These are phyloP conservation scores for Arion vulgaris DNA, from an alignment of 1,140 invertebrate species.

Conservation along the genomic window DNA sequence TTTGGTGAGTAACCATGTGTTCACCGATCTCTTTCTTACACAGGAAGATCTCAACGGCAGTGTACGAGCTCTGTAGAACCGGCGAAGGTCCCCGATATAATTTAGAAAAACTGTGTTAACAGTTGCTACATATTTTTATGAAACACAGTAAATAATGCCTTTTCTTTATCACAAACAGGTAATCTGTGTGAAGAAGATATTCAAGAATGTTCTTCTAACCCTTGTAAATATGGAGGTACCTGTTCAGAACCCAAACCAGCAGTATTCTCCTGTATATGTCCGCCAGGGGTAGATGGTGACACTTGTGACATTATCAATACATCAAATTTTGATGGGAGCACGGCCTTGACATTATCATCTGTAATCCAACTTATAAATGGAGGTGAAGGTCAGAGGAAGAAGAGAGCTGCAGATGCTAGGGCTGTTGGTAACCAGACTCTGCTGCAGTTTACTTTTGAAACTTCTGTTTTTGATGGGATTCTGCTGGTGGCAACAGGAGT, in stretches of 20 bases:
- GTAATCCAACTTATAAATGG: not conserved
- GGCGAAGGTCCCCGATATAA: too few species aligned
- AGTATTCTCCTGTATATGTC: conserved; percentile 47
- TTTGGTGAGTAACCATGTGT: too few species aligned
- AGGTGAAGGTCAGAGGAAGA: not conserved
- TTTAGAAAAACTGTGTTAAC: too few species aligned
- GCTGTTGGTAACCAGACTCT: not conserved
- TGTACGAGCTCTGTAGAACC: too few species aligned
- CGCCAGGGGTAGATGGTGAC: conserved; percentile 42
- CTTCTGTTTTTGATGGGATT: conserved; percentile 42
- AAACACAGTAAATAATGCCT: too few species aligned
- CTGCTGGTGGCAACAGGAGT: conserved; percentile 47
- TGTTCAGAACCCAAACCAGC: conserved; percentile 69
- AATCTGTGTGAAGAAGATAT: conserved; percentile 52
- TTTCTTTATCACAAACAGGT: conserved; percentile 34
- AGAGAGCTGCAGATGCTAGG: not conserved
- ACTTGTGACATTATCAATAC: conserved; percentile 58
- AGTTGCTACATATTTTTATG: too few species aligned
- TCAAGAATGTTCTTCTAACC: conserved; percentile 52
- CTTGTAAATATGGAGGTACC: conserved; percentile 59
- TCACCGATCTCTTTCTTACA: too few species aligned
- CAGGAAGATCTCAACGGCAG: too few species aligned
- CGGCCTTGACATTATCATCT: conserved; percentile 27
- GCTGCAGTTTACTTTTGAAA: conserved; percentile 44
- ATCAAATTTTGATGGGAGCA: conserved; percentile 42